Evolutionary conservation across 2,113 vertebrate genomes (phyloP).

Genomic region (Terrapene triunguis): DNA sequence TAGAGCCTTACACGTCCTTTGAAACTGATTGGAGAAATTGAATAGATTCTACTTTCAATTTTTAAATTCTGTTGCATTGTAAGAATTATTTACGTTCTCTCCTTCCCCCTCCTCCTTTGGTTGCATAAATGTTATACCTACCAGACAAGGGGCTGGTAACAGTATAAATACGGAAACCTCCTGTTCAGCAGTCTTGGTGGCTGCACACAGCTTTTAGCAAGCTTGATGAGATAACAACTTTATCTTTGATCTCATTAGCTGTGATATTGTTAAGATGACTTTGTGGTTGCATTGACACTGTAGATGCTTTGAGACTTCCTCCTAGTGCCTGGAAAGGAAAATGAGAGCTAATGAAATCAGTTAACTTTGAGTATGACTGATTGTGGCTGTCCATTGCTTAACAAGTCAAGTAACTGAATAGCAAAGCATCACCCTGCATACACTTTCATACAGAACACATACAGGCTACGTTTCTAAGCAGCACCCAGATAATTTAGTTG

Average conservation of each 20-base stretch:
- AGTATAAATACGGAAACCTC: background rate
- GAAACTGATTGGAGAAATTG: slow-evolving; percentile 90
- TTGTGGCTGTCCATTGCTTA: background rate
- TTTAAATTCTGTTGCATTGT: slow-evolving; percentile 21
- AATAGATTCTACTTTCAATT: slow-evolving; percentile 85
- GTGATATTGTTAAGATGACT: background rate
- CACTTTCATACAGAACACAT: fast-evolving
- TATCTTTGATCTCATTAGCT: background rate
- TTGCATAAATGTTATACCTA: fast-evolving
- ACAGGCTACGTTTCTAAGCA: fast-evolving
- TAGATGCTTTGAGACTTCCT: slow-evolving; percentile 1
- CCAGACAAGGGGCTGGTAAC: background rate
- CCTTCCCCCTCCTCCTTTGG: background rate
- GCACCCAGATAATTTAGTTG: fast-evolving
- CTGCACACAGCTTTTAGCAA: background rate
- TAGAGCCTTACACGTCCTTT: slow-evolving; percentile 88
- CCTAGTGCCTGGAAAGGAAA: slow-evolving; percentile 1
- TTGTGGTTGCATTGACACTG: background rate
- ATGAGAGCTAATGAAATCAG: background rate
- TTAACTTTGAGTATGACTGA: background rate
- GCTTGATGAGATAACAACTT: background rate
- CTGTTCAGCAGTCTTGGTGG: fast-evolving
- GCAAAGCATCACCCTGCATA: background rate
- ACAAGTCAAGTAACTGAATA: background rate
- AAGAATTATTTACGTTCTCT: background rate